Base-by-base conservation (phyloP, 2,113 vertebrate species). In the Bos taurus region DNA sequence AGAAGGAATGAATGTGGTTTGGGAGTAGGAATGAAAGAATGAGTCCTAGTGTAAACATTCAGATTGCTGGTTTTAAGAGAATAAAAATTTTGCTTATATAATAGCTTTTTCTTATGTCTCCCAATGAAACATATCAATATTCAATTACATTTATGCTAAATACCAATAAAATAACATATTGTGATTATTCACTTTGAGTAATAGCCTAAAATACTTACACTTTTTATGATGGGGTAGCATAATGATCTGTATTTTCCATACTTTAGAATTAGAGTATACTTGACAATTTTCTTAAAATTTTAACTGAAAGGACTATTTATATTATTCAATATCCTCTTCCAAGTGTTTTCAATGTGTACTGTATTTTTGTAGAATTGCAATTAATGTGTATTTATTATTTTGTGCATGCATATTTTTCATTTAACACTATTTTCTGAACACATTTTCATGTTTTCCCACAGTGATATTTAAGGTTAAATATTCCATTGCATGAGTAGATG, bases 221-320 rank as follows among this genome's bases (percentile, higher is more conserved):
- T 82, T 93, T 87, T 91, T 88, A 86, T 71, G 28, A 67, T n/a
- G 57, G 33, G 40, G 10, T 50, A 56, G 23, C 56, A 56, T 83
- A 89, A 67, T 64, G 21, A 82, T 60, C 52, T 91, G 33, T 19
- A 48, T 88, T 95, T 89, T 93, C 21, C 33, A 81, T 64, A 74
- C 77, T 97, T 96, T 80, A 84, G 94, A 90, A 87, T 87, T 56
- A 59, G 64, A 60, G 15, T 64, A 60, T 57, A 57, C 33, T 89
- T 93, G 26, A 90, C 7, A 85, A 74, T 86, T 89, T 94, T 94
- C 86, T 92, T 96, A 92, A 91, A 90, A 88, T 95, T 9, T 19
- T 74, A 93, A 57, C 36, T 71, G 11, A 78, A 36, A 81, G 57
- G 14, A 6, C 16, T 77, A 85, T 80, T 92, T 88, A 11, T 88